phyloP scores from a whole-genome alignment of 2,888 invertebrate genomes.

The Leuctra nigra region DNA sequence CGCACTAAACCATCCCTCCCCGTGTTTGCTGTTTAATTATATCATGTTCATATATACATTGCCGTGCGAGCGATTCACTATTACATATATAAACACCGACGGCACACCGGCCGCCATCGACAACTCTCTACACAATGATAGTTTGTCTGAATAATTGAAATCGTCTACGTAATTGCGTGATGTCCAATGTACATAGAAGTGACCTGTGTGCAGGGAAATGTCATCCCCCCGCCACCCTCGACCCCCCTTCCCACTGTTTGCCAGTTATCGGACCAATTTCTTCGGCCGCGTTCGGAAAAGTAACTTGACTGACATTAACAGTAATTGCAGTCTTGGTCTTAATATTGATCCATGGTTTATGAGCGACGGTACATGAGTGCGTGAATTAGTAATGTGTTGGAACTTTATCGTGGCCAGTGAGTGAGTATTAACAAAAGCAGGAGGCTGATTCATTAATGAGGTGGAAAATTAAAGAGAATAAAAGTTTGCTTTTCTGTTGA shows the following conservation, averaged over 20 bases:
- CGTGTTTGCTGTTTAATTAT: conserved; percentile 28
- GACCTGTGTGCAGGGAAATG: conserved; percentile 19
- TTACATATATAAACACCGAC: not conserved
- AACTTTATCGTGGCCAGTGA: no score
- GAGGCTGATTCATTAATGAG: no score
- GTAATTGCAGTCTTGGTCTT: no score
- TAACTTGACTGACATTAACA: no score
- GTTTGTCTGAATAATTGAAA: conserved; percentile 29
- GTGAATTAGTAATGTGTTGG: no score
- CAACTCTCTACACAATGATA: conserved; percentile 21
- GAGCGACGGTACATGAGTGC: no score
- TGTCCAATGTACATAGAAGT: conserved; percentile 26
- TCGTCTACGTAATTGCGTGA: conserved; percentile 27
- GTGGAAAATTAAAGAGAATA: no score
- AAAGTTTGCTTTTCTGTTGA: no score
- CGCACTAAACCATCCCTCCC: not conserved
- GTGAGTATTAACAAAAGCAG: no score
- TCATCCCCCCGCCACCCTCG: not conserved
- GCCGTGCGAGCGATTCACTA: conserved; percentile 12
- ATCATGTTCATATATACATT: conserved; percentile 13
- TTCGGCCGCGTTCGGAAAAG: no score
- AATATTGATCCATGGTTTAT: no score
- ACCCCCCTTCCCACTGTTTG: not conserved
- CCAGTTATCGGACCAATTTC: no score
- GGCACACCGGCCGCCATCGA: conserved; percentile 21